Conservation (phyloP, 2,888 invertebrate genomes). For the Aphelenchoides bicaudatus region DNA sequence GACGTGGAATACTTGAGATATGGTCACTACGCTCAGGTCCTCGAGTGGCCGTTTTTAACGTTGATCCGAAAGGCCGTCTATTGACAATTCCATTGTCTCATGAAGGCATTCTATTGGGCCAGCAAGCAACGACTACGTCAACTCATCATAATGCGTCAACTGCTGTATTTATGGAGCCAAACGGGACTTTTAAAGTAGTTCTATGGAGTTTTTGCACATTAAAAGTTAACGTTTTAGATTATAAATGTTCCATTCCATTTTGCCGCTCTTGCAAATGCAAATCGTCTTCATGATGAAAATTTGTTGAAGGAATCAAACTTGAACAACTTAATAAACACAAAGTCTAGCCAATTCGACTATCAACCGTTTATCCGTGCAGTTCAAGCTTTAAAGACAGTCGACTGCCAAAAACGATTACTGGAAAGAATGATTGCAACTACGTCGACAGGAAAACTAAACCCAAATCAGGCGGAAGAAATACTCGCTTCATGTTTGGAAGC, state of each 20-base stretch:
- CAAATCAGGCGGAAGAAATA: too few species aligned
- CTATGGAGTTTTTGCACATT: background rate
- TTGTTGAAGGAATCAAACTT: conserved; percentile 35
- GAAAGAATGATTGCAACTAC: too few species aligned
- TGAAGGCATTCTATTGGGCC: conserved; percentile 26
- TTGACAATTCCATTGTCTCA: conserved; percentile 22
- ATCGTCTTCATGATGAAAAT: conserved; percentile 47
- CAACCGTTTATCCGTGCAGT: too few species aligned
- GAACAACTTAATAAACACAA: too few species aligned
- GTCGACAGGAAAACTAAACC: too few species aligned
- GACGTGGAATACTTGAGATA: conserved; percentile 80
- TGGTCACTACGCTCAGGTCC: conserved; percentile 79
- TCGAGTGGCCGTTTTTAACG: conserved; percentile 83
- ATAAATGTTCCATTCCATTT: conserved; percentile 47
- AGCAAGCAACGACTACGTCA: background rate
- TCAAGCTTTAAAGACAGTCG: conserved; percentile 7
- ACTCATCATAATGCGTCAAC: conserved; percentile 13
- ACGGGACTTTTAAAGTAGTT: conserved; percentile 32
- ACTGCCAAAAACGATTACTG: background rate
- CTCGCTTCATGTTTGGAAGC: too few species aligned
- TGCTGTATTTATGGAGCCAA: conserved; percentile 34
- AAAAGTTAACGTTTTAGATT: conserved; percentile 28
- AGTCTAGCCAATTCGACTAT: too few species aligned
- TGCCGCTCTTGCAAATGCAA: conserved; percentile 37
- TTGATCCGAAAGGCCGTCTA: conserved; percentile 72